Conservation (phyloP, 2,888 invertebrate genomes). For the Halictus ligatus region DNA sequence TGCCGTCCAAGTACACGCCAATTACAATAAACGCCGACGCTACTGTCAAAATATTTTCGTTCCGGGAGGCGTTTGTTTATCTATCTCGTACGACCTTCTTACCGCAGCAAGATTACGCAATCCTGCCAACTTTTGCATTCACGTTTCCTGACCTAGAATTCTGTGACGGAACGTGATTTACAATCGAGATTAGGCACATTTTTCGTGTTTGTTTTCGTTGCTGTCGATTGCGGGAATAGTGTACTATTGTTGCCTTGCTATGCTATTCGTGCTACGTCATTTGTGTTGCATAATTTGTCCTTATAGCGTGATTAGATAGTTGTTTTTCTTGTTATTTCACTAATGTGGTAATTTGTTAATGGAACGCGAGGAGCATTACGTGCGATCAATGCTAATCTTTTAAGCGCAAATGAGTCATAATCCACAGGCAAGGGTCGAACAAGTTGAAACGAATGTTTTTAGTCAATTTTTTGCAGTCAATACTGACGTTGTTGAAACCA, state of each 20-base stretch:
- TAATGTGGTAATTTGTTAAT: too few relatives aligned
- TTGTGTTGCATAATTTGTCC: background rate
- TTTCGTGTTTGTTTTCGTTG: background rate
- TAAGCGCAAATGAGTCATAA: too few relatives aligned
- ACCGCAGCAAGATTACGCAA: background rate
- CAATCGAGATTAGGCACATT: background rate
- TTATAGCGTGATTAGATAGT: too few relatives aligned
- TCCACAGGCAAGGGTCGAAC: too few relatives aligned
- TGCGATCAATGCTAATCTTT: too few relatives aligned
- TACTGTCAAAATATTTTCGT: background rate
- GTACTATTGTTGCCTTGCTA: background rate
- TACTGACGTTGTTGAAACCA: too few relatives aligned
- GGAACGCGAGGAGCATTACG: too few relatives aligned
- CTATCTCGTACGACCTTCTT: background rate
- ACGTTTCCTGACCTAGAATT: background rate
- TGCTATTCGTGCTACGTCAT: background rate
- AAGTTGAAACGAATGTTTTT: too few relatives aligned
- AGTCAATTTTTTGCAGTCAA: too few relatives aligned
- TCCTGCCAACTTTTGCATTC: background rate
- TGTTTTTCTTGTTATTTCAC: too few relatives aligned
- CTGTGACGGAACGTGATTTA: too few relatives aligned
- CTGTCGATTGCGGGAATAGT: background rate
- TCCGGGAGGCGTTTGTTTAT: background rate
- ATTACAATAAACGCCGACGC: background rate
- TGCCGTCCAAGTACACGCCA: too few relatives aligned